Base-by-base conservation (phyloP, 2,797 vertebrate species). In the Monodelphis domestica region DNA sequence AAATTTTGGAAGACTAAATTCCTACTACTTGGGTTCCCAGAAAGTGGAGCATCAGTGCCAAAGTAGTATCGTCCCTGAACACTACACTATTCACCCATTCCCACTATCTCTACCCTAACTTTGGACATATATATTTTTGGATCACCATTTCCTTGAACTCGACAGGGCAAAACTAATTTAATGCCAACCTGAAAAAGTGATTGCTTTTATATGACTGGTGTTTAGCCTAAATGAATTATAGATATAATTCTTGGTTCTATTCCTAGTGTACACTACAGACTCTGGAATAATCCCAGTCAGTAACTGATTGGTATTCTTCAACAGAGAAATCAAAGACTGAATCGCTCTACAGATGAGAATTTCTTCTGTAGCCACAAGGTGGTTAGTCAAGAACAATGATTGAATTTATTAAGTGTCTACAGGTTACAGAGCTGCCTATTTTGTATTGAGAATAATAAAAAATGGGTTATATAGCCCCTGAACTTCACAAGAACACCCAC, bases 211-310 rank as follows among this genome's bases (percentile, higher is more conserved):
- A 5, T n/a, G 55, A 84, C 78, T 57, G 10, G 29, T 45, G 53
- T 96, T 96, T 87, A 51, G 54, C 88, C 92, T 90, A 91, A 90
- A 78, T 88, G 53, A 53, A 84, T 54, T 78, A 45, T 17, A 89
- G 84, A 38, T 89, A 17, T 0, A 54, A 12, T 51, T 63, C 53
- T n/a, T 51, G 70, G 59, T 89, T 53, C 33, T 0, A 0, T 51
- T 89, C 89, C 92, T 94, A 87, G 55, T 17, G 91, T 28, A 0
- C 51, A n/a, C 88, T 53, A 9, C 24, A 21, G 57, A 56, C 3
- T 38, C 53, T n/a, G 4, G 63, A 54, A 84, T n/a, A 50, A 51
- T 55, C 29, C 4, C 29, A 33, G 5, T 24, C 38, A 12, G 12
- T 12, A 88, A 26, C 88, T 7, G 15, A 7, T 33, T 17, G n/a